A percentile compares a stretch with the other conserved stretches of the same genome.
These are phyloP conservation scores for Pachypeltis micranthus DNA, from an alignment of 1,140 invertebrate species.

Conservation along the genomic window DNA sequence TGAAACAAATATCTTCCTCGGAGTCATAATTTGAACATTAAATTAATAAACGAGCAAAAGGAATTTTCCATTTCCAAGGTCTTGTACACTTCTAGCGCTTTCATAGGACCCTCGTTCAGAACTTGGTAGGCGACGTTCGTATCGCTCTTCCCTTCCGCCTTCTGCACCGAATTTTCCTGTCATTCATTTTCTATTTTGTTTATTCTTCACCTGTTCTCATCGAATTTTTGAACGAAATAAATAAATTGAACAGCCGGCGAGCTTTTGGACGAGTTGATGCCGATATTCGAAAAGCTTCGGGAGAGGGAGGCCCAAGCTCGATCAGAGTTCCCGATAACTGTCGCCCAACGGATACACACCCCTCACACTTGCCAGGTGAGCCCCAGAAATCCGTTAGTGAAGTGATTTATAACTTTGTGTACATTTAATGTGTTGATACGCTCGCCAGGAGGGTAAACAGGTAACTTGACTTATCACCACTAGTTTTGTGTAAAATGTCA, in stretches of 20 bases:
- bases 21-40: too few relatives aligned
- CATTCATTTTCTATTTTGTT: neutral
- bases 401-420: neutral
- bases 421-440: neutral
- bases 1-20: too few relatives aligned
- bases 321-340: slow-evolving; percentile 66
- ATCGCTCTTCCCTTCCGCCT: neutral
- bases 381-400: too few relatives aligned
- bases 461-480: neutral
- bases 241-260: slow-evolving; percentile 60
- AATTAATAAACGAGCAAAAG: too few relatives aligned
- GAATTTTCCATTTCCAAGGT: too few relatives aligned
- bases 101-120: too few relatives aligned
- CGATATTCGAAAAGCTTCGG: slow-evolving; percentile 82
- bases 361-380: slow-evolving; percentile 12
- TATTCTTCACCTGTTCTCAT: slow-evolving; percentile 31
- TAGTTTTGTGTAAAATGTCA: neutral
- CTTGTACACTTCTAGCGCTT: neutral
- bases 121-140: too few relatives aligned
- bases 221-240: slow-evolving; percentile 37
- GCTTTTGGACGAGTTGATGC: slow-evolving; percentile 83
- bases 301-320: slow-evolving; percentile 68
- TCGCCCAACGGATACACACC: slow-evolving; percentile 35
- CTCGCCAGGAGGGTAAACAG: neutral
- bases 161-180: neutral